Conservation (phyloP, 2,888 invertebrate species). For the Drosophila mimetica region DNA sequence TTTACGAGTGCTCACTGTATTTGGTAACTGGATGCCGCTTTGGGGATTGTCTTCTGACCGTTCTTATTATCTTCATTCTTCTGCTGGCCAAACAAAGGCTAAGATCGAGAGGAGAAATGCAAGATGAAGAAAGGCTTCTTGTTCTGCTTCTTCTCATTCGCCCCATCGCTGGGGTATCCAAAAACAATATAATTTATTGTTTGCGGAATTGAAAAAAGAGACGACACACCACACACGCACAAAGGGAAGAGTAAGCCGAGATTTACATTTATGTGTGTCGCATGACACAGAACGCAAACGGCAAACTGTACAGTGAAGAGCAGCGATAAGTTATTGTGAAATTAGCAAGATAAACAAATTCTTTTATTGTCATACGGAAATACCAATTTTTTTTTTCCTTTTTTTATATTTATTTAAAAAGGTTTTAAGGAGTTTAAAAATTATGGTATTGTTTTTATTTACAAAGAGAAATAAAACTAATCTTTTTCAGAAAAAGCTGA, state of each 20-base stretch:
- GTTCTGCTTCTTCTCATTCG: conserved; percentile 15
- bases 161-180: conserved; percentile 32
- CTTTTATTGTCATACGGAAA: conserved; percentile 2
- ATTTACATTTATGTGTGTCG: conserved; percentile 39
- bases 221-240: conserved; percentile 12
- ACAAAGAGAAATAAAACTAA: no score
- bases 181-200: conserved; percentile 73
- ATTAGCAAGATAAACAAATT: not conserved
- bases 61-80: conserved; percentile 28
- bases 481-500: no score
- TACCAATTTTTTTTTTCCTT: not conserved
- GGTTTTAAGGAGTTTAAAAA: no score
- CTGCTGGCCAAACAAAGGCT: conserved; percentile 18
- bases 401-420: not conserved
- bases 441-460: no score
- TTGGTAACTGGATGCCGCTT: conserved; percentile 30
- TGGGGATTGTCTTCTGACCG: conserved; percentile 20
- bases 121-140: conserved; percentile 58
- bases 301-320: conserved; percentile 14
- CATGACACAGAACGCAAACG: conserved; percentile 30
- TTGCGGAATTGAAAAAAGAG: conserved; percentile 44
- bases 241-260: conserved; percentile 19
- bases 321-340: not conserved
- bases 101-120: conserved; percentile 36
- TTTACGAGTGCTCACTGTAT: conserved; percentile 8